A percentile compares a stretch with the other conserved stretches of the same genome.
Evolutionary conservation across 2,888 invertebrate genomes (phyloP).

Genomic region (Pardosa pseudoannulata): DNA sequence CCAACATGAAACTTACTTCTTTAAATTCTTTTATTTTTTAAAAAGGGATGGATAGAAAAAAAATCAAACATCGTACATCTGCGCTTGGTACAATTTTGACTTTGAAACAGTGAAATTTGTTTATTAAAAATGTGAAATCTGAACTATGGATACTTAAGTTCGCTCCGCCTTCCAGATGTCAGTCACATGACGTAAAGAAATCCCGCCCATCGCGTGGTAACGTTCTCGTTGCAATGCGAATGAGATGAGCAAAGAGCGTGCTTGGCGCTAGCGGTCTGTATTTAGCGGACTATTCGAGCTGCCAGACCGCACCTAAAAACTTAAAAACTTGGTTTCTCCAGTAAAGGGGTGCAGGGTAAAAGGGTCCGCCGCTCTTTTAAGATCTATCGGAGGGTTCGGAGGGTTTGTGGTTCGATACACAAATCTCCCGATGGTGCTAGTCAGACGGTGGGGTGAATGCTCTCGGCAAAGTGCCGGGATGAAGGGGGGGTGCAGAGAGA

Average conservation of each 20-base stretch:
- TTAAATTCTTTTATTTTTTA: too few species aligned
- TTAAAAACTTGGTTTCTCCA: constrained; percentile 7
- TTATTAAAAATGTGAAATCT: neutral
- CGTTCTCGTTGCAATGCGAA: constrained; percentile 35
- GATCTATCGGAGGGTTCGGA: neutral
- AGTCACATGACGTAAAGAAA: constrained; percentile 47
- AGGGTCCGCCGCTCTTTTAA: constrained; percentile 8
- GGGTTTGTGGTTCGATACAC: neutral
- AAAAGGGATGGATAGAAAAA: too few species aligned
- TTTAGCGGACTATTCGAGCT: constrained; percentile 34
- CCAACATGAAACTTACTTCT: too few species aligned
- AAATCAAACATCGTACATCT: too few species aligned
- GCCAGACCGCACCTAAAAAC: constrained; percentile 39
- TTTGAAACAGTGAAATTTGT: too few species aligned
- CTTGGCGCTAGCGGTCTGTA: constrained; percentile 28
- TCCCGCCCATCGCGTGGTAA: constrained; percentile 41
- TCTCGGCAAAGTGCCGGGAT: constrained; percentile 49
- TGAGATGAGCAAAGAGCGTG: constrained; percentile 36
- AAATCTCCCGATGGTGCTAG: constrained; percentile 49
- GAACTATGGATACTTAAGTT: neutral
- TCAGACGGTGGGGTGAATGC: constrained; percentile 40
- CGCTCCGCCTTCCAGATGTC: constrained; percentile 35
- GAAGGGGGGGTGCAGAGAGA: too few species aligned
- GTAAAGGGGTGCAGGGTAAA: constrained; percentile 2
- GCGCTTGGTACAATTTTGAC: too few species aligned